Evolutionary conservation across 2,888 invertebrate species (phyloP), one percentile per base, ranked within the genome.

Genomic region (Cheilosia grossa): DNA sequence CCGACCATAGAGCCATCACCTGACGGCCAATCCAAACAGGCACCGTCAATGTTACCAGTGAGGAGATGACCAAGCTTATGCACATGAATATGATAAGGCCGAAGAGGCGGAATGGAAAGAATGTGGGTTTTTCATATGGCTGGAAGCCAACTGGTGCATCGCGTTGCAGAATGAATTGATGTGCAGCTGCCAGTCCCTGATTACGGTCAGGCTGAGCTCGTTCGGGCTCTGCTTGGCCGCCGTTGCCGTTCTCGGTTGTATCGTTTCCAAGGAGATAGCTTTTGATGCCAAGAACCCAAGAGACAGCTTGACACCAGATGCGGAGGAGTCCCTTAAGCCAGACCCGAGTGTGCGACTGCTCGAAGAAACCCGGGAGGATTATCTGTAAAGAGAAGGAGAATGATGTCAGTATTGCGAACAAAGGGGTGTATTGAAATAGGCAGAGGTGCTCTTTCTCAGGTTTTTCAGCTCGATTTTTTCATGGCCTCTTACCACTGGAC

Each of bases 331-430:
- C 95, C 91, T 99, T 98, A 85, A 99, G 92, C 98, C 99, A 98
- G 9, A 96, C 96, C 7, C 98, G 94, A 0, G 98, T 98, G 91
- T 99, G 98, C 0, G 98, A 97, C 92, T 99, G 99, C 90, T 99
- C 99, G 79, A 99, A 93, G 49, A 99, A 93, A 0, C 99, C 98
- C 0, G 99, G 99, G 70, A 99, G 93, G 64, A 99, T 97, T 42
- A 99, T 97, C 95, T 95, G 30, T 3, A 54, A 30, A 5, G 7
- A 19, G n/a, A 53, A 2, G 5, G 15, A 51, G 13, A 42, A 30
- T 67, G 6, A 7, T 33, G 3, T 33, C 9, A 10, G 37, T 13
- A 37, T 10, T 37, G 67, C 42, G 10, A 19, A 7, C 15, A 3
- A 9, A 33, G 5, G 27, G 6, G 27, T 6, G 27, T 27, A 6